phyloP scores from a whole-genome alignment of 1,140 invertebrate species.

The Chironomus tepperi region DNA sequence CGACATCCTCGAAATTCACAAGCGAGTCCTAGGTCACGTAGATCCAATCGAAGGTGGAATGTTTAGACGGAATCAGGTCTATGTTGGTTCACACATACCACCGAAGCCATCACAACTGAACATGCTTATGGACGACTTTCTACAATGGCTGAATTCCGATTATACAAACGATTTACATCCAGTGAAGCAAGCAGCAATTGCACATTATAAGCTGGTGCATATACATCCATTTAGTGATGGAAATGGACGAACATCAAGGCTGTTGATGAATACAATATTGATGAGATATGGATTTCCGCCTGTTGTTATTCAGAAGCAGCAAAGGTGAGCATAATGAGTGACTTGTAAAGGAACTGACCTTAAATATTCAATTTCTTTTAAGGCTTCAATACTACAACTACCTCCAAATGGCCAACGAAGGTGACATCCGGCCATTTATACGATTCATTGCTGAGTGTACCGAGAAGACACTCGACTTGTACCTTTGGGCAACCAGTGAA shows the following conservation, averaged over 20 bases:
- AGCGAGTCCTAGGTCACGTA: slow-evolving; percentile 85
- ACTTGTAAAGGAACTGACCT: too few relatives aligned
- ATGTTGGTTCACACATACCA: slow-evolving; percentile 84
- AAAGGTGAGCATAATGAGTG: too few relatives aligned
- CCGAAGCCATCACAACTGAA: slow-evolving; percentile 72
- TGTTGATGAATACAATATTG: slow-evolving; percentile 95
- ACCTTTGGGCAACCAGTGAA: slow-evolving; percentile 71
- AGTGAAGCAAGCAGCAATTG: slow-evolving; percentile 84
- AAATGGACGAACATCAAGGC: slow-evolving; percentile 87
- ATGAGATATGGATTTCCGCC: slow-evolving; percentile 97
- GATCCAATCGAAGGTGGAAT: slow-evolving; percentile 80
- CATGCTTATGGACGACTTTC: slow-evolving; percentile 76
- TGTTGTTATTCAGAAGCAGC: slow-evolving; percentile 88
- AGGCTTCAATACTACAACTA: slow-evolving; percentile 79
- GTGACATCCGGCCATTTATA: slow-evolving; percentile 86
- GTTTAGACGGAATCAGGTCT: slow-evolving; percentile 77
- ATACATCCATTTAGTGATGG: slow-evolving; percentile 92
- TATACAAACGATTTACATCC: slow-evolving; percentile 75
- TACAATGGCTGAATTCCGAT: slow-evolving; percentile 85
- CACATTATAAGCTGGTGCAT: slow-evolving; percentile 93
- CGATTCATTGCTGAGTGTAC: slow-evolving; percentile 92
- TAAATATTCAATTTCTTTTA: too few relatives aligned
- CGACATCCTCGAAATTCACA: slow-evolving; percentile 89
- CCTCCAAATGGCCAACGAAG: slow-evolving; percentile 82
- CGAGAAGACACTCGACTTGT: slow-evolving; percentile 86